Percentiles rank a stretch among this genome's conserved stretches.
These are phyloP conservation scores for Macropus fuliginosus DNA, from an alignment of 2,797 vertebrate genomes.

Conservation along the genomic window DNA sequence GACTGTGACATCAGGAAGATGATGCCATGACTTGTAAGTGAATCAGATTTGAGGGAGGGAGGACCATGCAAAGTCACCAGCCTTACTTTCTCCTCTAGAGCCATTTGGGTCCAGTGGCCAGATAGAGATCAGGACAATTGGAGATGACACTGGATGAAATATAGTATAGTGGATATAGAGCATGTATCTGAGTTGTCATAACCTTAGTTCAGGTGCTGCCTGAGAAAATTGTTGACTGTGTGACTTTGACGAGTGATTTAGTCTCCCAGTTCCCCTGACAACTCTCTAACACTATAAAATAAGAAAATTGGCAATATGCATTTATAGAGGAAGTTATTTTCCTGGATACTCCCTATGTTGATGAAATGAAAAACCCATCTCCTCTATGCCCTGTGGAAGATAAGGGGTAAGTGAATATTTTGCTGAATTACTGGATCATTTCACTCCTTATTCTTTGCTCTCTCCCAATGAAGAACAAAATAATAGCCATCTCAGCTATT, in stretches of 20 bases:
- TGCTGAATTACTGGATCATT: not conserved
- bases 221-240: not conserved
- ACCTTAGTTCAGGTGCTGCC: not conserved
- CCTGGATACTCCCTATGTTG: not conserved
- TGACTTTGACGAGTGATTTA: not conserved
- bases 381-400: not conserved
- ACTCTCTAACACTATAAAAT: not conserved
- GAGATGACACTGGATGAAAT: too few relatives aligned
- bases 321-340: not conserved
- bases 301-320: not conserved
- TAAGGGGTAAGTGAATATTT: not conserved
- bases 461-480: not conserved
- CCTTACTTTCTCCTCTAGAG: too few relatives aligned
- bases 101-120: too few relatives aligned
- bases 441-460: not conserved
- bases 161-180: too few relatives aligned
- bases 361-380: not conserved
- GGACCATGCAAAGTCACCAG: too few relatives aligned
- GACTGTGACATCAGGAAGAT: too few relatives aligned
- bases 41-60: too few relatives aligned
- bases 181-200: not conserved
- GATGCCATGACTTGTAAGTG: too few relatives aligned
- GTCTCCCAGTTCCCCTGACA: too few relatives aligned
- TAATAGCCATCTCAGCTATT: not conserved
- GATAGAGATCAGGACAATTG: too few relatives aligned